A percentile compares a stretch with the other conserved stretches of the same genome.
Evolutionary conservation across 2,888 invertebrate species (phyloP).

Genomic region (Folsomia manolachei): DNA sequence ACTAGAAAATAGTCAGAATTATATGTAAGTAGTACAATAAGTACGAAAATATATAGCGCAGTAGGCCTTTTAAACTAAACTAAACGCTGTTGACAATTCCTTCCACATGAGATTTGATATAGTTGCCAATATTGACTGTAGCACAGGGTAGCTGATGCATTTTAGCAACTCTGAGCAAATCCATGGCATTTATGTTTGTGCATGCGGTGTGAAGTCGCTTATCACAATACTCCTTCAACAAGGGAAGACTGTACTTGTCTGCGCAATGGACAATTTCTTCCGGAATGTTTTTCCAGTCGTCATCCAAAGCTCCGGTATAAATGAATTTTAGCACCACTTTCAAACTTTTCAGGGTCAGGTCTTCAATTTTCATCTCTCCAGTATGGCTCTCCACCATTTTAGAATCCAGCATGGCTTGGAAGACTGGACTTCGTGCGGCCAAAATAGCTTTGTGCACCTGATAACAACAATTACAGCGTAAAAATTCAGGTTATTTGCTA

Average conservation of each 20-base stretch:
- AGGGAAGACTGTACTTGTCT: neutral
- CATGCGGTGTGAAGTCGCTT: neutral
- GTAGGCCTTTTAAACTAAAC: too few relatives aligned
- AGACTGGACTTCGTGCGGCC: constrained; percentile 9
- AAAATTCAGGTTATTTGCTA: too few relatives aligned
- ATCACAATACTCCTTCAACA: neutral
- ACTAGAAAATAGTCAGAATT: too few relatives aligned
- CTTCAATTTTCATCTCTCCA: neutral
- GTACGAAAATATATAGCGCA: too few relatives aligned
- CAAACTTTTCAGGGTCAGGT: neutral
- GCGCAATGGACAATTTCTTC: neutral
- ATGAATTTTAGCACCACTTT: neutral
- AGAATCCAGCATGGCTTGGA: neutral
- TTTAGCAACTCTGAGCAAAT: neutral
- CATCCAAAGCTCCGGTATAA: neutral
- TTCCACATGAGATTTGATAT: neutral
- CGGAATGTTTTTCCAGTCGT: neutral
- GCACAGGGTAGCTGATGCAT: neutral
- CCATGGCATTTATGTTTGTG: neutral
- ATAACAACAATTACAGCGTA: neutral
- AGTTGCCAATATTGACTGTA: neutral
- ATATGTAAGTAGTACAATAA: too few relatives aligned
- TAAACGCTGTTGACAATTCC: neutral
- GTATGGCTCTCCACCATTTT: neutral
- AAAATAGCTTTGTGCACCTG: neutral